Base-by-base conservation (phyloP, 2,888 invertebrate genomes). In the Augiades crinisus region DNA sequence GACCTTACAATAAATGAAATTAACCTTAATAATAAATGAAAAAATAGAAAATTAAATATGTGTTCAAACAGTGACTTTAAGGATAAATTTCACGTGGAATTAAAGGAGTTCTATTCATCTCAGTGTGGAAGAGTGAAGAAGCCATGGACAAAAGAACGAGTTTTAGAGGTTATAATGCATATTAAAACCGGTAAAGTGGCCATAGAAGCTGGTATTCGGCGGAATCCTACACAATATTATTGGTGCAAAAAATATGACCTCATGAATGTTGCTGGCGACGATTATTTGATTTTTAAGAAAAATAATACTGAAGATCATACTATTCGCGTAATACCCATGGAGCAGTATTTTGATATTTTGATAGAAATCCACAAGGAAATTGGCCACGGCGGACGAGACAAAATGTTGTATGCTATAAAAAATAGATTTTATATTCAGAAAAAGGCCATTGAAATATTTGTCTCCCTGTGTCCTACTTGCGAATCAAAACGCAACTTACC, bases 331-430 rank as follows among this genome's bases (percentile, higher is more conserved):
- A 4, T 34, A 14, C 34, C 34, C 8, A 13, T 4, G 8, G 34
- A 34, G 7, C 34, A 34, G 34, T 34, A 34, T 14, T 34, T 34
- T 7, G 30, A 58, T 10, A 12, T 0, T 17, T 21, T 68, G 5
- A 33, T 51, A 2, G 62, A 66, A 1, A 24, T 51, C 3, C 68
- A 68, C 55, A 13, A 56, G 21, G 54, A 55, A 3, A 57, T 55
- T 0, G 64, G 61, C 8, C 67, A 67, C 8, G 65, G 63, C 33
- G 49, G 65, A 0, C 59, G 65, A 2, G 68, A 68, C 47, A 64
- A 61, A 64, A 63, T 63, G 24, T 6, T 60, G 21, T 10, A 58
- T 8, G 21, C 19, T 14, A 43, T 68, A 16, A 65, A 58, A 59
- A 34, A 56, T 10, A 63, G 54, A 37, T 61, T 56, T 21, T 5